Base-by-base conservation (phyloP, 2,888 invertebrate species). In the Euphydryas editha region DNA sequence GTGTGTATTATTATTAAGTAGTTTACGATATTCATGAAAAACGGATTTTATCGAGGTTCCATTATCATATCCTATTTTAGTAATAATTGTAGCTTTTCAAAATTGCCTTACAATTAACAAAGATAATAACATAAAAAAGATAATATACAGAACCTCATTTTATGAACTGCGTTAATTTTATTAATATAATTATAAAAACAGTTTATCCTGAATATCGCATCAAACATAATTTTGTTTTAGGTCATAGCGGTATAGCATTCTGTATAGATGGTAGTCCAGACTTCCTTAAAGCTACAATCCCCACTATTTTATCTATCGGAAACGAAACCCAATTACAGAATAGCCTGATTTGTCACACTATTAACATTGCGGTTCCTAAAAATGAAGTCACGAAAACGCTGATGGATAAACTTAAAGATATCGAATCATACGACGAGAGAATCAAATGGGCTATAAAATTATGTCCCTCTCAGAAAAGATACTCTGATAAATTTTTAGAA, bases 261-360 rank as follows among this genome's bases (percentile, higher is more conserved):
- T 93, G 97, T n/a, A 92, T 99, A 57, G 99, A 99, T 81, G 98
- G 98, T 13, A 94, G 96, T 0, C 97, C 97, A 0, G 94, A 95
- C 39, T 95, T 95, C 78, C 87, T 97, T 18, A 94, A 94, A 78
- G 88, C 92, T 0, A 75, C 95, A 0, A 78, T 94, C 2, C 87
- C 90, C 1, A 87, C 93, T 79, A 89, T 94, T 3, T 77, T 94
- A 10, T 81, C 81, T 44, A 81, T 84, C 36, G 86, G 85, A 64
- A 88, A 87, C 57, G 93, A 94, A 37, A 72, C 80, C 0, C 88
- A 93, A 64, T 83, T 95, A 0, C 94, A 96, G 76, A 93, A 94
- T 76, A 93, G 88, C 69, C 78, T 95, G 1, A 79, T 96, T 11
- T 87, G 93, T 56, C 93, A 94, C 73, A 88, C 94, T 4, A 80